Evolutionary conservation across 2,888 invertebrate species (phyloP), one percentile per base, ranked within the genome.

Genomic region (Cremastobaeus sp.): DNA sequence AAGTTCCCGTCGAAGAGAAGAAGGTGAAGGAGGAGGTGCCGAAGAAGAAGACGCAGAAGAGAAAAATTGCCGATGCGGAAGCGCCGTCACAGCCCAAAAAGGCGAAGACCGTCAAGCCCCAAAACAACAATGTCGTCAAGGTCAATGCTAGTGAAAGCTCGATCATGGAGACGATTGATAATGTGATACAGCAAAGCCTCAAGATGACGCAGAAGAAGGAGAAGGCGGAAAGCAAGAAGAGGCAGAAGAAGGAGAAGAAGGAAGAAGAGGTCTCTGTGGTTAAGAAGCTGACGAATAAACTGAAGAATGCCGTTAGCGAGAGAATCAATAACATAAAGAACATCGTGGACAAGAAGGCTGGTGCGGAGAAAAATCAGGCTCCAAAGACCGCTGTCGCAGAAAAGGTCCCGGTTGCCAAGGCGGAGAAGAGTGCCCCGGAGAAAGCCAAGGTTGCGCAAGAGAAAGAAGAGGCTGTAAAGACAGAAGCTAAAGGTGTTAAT

Each of bases 221-320:
- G 9, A 54, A 39, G 28, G 54, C 32, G 1, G 18, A 6, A 12
- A 52, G 54, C 17, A 69, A 60, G 82, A 62, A 81, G 41, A 1
- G 3, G 9, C 35, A 81, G 45, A 17, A 35, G 9, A 76, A 69
- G n/a, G 77, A 65, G 14, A 45, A 34, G 9, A 82, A 83, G 30
- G 83, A 85, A 52, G 80, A 78, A 3, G 76, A 78, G 30, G 43
- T 43, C 4, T 72, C 79, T n/a, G 74, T 80, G 12, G 78, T 81
- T 6, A 85, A 84, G 82, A 89, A 75, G 86, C 88, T 82, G 82
- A 86, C 72, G 84, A 89, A 82, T 86, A 90, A 81, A 84, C 84
- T 79, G 83, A 89, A 81, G 75, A 88, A 68, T 86, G 89, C 75
- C 9, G 77, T 80, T 0, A 25, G 74, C 8, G 81, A 82, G 9